phyloP scores from a whole-genome alignment of 2,113 vertebrate genomes.

The Macrotus californicus region DNA sequence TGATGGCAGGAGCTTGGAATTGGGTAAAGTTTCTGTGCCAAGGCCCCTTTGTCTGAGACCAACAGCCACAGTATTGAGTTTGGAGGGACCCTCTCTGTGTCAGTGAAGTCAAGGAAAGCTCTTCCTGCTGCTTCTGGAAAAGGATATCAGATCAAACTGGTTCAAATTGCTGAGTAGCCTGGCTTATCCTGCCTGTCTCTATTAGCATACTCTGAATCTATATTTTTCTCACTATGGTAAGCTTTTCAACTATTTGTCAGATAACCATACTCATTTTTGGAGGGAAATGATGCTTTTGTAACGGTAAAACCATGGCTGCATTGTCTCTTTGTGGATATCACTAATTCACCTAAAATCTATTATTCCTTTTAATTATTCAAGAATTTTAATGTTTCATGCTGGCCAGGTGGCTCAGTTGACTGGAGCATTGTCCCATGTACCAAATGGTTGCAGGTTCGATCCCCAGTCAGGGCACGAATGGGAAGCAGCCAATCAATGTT shows the following conservation, averaged over 20 bases:
- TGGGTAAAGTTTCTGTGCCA: background rate
- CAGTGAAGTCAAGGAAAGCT: background rate
- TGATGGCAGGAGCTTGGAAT: background rate
- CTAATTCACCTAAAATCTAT: background rate
- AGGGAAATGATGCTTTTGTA: background rate
- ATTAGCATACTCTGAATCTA: background rate
- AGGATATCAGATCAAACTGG: background rate
- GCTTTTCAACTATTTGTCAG: conserved; percentile 18
- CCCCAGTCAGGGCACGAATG: too few relatives aligned
- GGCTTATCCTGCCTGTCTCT: conserved; percentile 22
- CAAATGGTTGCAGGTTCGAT: too few relatives aligned
- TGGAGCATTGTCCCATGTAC: too few relatives aligned
- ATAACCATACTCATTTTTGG: background rate
- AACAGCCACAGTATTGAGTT: background rate
- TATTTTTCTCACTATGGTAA: background rate
- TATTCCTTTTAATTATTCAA: background rate
- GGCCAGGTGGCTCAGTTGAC: too few relatives aligned
- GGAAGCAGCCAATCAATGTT: too few relatives aligned
- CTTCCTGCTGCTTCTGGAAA: background rate
- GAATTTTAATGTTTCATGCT: background rate
- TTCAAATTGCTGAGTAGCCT: background rate
- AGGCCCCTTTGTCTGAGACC: background rate
- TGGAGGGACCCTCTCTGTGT: background rate
- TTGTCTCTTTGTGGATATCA: background rate
- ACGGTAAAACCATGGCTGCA: background rate